These are phyloP conservation scores for Betta splendens DNA, from an alignment of 2,797 vertebrate genomes.

Conservation along the genomic window DNA sequence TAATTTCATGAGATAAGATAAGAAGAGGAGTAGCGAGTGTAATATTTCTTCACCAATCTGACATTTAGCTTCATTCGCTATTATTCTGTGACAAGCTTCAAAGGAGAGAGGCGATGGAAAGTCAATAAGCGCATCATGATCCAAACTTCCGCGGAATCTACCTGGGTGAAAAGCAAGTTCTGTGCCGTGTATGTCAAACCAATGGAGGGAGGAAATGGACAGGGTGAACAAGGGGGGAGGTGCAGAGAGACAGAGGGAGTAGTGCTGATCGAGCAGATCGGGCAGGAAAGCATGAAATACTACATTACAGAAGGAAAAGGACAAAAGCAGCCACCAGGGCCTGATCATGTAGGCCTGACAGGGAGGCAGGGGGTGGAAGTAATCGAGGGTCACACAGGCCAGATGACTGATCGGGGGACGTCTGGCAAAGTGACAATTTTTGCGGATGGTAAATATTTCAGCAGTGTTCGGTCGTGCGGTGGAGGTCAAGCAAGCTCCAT, in stretches of 20 bases:
- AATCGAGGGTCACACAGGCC: constrained; percentile 61
- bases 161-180: constrained; percentile 24
- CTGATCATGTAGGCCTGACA: constrained; percentile 63
- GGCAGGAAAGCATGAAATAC: constrained; percentile 73
- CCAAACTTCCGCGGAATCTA: constrained; percentile 42
- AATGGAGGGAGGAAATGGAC: constrained; percentile 66
- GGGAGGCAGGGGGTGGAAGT: constrained; percentile 51
- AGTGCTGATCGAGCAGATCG: constrained; percentile 71
- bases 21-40: constrained; percentile 18
- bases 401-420: constrained; percentile 61
- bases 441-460: constrained; percentile 71
- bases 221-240: constrained; percentile 53
- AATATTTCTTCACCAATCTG: constrained; percentile 51
- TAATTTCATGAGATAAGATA: constrained; percentile 49
- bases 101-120: constrained; percentile 38
- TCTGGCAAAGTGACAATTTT: constrained; percentile 62
- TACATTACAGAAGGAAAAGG: constrained; percentile 67
- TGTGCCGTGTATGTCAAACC: constrained; percentile 50
- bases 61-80: constrained; percentile 56
- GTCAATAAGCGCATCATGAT: constrained; percentile 52
- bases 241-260: constrained; percentile 50
- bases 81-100: constrained; percentile 38
- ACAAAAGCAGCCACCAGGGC: constrained; percentile 73
- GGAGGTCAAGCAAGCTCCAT: constrained; percentile 62
- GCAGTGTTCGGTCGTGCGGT: constrained; percentile 35